phyloP scores from a whole-genome alignment of 2,113 vertebrate species.

The Brachypodius melanocephalos region DNA sequence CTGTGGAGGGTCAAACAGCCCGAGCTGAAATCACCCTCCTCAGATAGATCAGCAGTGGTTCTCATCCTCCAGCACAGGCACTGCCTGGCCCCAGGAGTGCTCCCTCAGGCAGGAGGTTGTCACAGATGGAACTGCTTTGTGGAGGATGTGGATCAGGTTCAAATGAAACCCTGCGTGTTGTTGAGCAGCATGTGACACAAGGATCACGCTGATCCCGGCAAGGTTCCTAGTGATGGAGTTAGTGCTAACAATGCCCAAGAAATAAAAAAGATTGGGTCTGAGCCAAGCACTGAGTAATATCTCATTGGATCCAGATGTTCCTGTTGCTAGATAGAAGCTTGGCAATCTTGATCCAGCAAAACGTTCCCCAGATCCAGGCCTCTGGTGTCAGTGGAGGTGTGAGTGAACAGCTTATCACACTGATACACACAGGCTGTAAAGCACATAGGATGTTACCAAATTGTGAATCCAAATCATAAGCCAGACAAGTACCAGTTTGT shows the following conservation, averaged over 20 bases:
- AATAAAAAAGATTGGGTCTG: conserved; percentile 21
- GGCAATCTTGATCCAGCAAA: background rate
- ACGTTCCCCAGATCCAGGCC: background rate
- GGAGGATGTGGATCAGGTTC: conserved; percentile 21
- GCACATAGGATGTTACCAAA: background rate
- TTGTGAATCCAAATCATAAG: background rate
- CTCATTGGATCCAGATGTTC: conserved; percentile 63
- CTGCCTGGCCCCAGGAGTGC: background rate
- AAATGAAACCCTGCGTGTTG: conserved; percentile 51
- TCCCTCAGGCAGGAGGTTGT: background rate
- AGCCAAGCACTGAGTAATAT: conserved; percentile 39
- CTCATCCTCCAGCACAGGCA: accelerated
- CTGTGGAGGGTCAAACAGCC: background rate
- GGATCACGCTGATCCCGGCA: conserved; percentile 49
- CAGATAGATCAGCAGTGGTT: background rate
- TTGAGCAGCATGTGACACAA: conserved; percentile 51
- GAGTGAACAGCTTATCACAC: background rate
- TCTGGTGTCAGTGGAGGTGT: background rate
- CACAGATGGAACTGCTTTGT: conserved; percentile 63
- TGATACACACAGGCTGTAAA: background rate
- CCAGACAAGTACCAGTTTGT: background rate
- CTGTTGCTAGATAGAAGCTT: conserved; percentile 16
- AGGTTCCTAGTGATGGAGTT: conserved; percentile 47
- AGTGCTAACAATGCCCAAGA: conserved; percentile 23
- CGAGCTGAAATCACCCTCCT: background rate